Evolutionary conservation across 1,140 invertebrate species (phyloP).

Genomic region (Ruditapes philippinarum): DNA sequence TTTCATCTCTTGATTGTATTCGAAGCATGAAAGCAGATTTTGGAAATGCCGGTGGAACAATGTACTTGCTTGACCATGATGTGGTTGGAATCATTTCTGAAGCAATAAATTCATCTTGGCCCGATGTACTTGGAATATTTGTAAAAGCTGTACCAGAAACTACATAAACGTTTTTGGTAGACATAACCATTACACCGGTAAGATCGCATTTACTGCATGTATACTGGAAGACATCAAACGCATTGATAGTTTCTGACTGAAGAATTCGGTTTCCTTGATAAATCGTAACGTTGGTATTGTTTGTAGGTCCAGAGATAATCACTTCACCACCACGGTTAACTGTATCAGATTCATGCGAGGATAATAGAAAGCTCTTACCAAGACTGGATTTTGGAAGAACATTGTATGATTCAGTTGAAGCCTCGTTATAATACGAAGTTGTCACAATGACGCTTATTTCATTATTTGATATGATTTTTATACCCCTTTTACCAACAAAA

Average conservation of each 20-base stretch:
- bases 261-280: not conserved
- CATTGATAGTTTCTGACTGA: not conserved
- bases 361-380: not conserved
- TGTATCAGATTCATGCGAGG: not conserved
- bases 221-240: not conserved
- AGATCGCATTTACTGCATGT: not conserved
- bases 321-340: not conserved
- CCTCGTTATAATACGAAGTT: not conserved
- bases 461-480: not conserved
- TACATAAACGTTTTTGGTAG: not conserved
- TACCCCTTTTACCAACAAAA: not conserved
- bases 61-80: not conserved
- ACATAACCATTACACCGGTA: not conserved
- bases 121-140: not conserved
- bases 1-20: not conserved
- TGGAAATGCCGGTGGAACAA: not conserved
- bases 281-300: not conserved
- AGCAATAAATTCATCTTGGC: not conserved
- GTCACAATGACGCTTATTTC: slow-evolving; percentile 4
- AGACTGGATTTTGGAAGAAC: not conserved
- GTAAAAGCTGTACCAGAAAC: not conserved
- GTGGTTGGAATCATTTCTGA: not conserved
- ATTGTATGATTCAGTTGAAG: not conserved
- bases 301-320: not conserved
- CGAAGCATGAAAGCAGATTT: not conserved